Evolutionary conservation across 2,113 vertebrate species (phyloP), one percentile per base, ranked within the genome.

Genomic region (Xiphias gladius): DNA sequence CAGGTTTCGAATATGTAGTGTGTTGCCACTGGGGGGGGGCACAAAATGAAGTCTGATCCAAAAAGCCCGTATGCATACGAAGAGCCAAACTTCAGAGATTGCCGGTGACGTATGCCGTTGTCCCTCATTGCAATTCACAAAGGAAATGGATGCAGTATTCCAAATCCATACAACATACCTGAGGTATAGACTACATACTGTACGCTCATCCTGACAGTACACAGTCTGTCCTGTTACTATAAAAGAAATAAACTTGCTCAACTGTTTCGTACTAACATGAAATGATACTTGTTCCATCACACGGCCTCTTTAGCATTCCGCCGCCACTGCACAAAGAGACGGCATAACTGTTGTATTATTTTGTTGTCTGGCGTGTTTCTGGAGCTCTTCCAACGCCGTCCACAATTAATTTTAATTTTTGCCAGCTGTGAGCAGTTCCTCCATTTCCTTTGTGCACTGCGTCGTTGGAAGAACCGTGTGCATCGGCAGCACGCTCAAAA

Each of bases 401-500:
- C 39, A 78, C 22, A 54, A 11, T 65, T n/a, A 1, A 57, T 57
- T 22, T 11, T 0, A 52, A 55, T 26, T 3, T 64, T 16, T 62
- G 12, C 32, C 73, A 76, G 48, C 66, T 71, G 37, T 48, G 30
- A 50, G n/a, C n/a, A 37, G 28, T 52, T 65, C 50, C 20, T 39
- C 6, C 1, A 1, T 20, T 50, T 24, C 61, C n/a, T 12, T 20
- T 59, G 54, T 57, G 50, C 50, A 52, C 50, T 22, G 7, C 50
- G 22, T 52, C 3, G 9, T 6, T 52, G 50, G 20, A 9, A 26
- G n/a, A 26, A 6, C 52, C n/a, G 52, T n/a, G 17, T 50, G 46
- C 5, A 50, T 50, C 46, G 7, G 7, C 50, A 52, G 8, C 50
- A 9, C 20, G 8, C 46, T 48, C 16, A 17, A 5, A 48, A 48